These are phyloP conservation scores for Rousettus leschenaultii DNA, from an alignment of 2,113 vertebrate species.

Conservation along the genomic window DNA sequence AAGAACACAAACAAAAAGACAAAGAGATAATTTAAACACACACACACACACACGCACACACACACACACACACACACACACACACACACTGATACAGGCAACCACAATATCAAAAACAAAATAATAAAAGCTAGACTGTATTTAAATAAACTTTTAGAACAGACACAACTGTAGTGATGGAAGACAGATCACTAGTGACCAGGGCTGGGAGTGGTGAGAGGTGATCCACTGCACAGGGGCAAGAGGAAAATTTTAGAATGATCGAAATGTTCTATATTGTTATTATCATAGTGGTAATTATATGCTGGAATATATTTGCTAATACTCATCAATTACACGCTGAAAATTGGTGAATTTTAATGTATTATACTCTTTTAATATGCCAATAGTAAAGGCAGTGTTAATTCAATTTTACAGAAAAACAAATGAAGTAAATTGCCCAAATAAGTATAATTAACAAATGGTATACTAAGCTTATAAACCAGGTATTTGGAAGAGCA, in stretches of 20 bases:
- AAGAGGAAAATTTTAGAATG: not conserved
- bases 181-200: not conserved
- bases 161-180: not conserved
- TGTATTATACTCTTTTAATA: not conserved
- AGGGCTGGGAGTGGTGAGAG: not conserved
- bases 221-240: rapidly evolving
- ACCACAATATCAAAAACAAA: not conserved
- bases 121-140: not conserved
- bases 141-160: not conserved
- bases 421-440: not conserved
- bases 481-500: not conserved
- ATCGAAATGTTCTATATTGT: not conserved
- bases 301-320: not conserved
- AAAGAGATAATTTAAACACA: too few relatives aligned
- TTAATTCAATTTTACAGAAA: not conserved
- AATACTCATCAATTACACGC: not conserved
- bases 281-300: not conserved
- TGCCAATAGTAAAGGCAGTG: not conserved
- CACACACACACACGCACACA: not conserved
- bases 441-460: not conserved
- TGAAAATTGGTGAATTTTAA: not conserved
- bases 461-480: not conserved
- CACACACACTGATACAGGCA: not conserved
- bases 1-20: not conserved
- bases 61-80: not conserved